Evolutionary conservation across 2,888 invertebrate genomes (phyloP).

Genomic region (Steinernema carpocapsae): DNA sequence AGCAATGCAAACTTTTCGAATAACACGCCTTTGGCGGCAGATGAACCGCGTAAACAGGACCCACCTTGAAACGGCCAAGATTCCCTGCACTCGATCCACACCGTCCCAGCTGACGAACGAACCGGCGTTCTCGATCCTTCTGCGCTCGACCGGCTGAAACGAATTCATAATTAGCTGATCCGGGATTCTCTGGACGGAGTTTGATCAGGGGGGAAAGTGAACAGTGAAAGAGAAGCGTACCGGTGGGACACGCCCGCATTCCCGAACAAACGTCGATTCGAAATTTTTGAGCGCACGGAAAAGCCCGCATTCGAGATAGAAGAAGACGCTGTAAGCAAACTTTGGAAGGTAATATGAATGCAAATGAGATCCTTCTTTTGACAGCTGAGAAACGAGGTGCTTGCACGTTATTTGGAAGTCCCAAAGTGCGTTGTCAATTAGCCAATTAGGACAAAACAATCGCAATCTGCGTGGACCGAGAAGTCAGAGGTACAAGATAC

Average conservation of each 20-base stretch:
- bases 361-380: too few species aligned
- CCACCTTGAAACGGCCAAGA: conserved; percentile 57
- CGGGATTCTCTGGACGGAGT: too few species aligned
- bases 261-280: neutral
- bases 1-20: neutral
- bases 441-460: too few species aligned
- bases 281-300: neutral
- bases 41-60: neutral
- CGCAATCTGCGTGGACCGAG: too few species aligned
- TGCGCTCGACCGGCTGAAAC: conserved; percentile 81
- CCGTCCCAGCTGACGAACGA: conserved; percentile 80
- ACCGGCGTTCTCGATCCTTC: conserved; percentile 90
- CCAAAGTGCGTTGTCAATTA: too few species aligned
- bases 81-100: conserved; percentile 53
- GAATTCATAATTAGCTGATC: neutral
- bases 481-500: too few species aligned
- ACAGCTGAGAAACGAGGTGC: too few species aligned
- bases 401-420: too few species aligned
- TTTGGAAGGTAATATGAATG: too few species aligned
- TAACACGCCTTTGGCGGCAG: too few species aligned
- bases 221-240: neutral
- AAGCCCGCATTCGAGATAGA: neutral
- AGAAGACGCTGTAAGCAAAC: too few species aligned
- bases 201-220: too few species aligned
- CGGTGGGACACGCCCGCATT: neutral